These are phyloP conservation scores for Hyles euphorbiae DNA, from an alignment of 1,140 invertebrate genomes.

Conservation along the genomic window DNA sequence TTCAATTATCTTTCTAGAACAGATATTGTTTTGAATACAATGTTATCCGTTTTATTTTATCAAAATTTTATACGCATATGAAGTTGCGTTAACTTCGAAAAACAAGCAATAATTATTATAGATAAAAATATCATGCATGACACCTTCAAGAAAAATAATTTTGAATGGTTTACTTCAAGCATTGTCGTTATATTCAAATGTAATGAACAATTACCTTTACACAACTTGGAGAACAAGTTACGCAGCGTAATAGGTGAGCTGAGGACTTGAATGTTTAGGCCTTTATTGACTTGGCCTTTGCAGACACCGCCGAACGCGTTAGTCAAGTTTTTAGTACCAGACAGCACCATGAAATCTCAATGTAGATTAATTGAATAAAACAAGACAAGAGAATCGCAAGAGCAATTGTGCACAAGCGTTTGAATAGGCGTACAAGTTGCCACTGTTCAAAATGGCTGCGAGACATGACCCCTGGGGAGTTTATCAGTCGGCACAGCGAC, in stretches of 20 bases:
- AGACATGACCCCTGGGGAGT: conserved; percentile 42
- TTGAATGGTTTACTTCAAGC: too few species aligned
- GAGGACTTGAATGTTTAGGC: conserved; percentile 28
- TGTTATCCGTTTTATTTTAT: too few species aligned
- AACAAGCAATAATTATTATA: too few species aligned
- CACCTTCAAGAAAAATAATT: too few species aligned
- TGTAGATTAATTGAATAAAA: conserved; percentile 22
- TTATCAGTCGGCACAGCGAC: conserved; percentile 38
- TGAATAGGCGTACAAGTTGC: conserved; percentile 34
- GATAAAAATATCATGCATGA: too few species aligned
- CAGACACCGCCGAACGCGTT: conserved; percentile 32
- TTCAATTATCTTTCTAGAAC: too few species aligned
- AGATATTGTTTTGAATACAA: too few species aligned
- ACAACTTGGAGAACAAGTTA: conserved; percentile 49
- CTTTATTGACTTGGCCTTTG: conserved; percentile 18
- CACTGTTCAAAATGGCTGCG: conserved; percentile 58
- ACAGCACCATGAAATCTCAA: conserved; percentile 61
- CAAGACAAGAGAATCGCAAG: conserved; percentile 16
- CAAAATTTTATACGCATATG: too few species aligned
- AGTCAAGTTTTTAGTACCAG: conserved; percentile 27
- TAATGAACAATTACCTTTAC: conserved; percentile 41
- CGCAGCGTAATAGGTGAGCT: conserved; percentile 15
- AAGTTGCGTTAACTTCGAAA: too few species aligned
- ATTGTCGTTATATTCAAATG: too few species aligned
- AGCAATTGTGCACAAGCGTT: conserved; percentile 29